Evolutionary conservation across 2,113 vertebrate species (phyloP).

Genomic region (Paracanthobrama guichenoti): DNA sequence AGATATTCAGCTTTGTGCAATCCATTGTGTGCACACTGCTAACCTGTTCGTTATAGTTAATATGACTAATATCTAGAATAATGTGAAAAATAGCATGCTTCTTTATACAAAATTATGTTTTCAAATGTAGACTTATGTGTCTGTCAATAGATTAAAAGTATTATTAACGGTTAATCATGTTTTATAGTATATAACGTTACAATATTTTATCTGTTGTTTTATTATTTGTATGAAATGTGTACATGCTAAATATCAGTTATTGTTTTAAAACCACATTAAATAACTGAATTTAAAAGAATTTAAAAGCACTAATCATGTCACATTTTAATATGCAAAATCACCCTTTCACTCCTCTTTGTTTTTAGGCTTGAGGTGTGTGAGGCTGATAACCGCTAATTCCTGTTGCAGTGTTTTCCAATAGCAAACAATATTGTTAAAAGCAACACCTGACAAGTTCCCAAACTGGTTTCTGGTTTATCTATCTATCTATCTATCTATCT

Average conservation of each 20-base stretch:
- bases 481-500: too few relatives aligned
- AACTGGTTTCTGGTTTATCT: not conserved
- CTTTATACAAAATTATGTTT: too few relatives aligned
- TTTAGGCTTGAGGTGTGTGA: slow-evolving; percentile 8
- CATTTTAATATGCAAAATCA: not conserved
- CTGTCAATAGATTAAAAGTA: too few relatives aligned
- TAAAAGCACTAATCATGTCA: not conserved
- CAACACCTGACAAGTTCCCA: not conserved
- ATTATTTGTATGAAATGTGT: not conserved
- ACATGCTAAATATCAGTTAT: not conserved
- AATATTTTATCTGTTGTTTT: not conserved
- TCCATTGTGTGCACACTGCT: too few relatives aligned
- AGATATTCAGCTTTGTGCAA: too few relatives aligned
- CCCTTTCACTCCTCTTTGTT: not conserved
- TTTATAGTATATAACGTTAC: too few relatives aligned
- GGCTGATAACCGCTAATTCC: not conserved
- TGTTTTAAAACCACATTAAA: not conserved
- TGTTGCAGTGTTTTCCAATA: not conserved
- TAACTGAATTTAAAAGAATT: not conserved
- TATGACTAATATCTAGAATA: too few relatives aligned
- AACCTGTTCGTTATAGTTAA: too few relatives aligned
- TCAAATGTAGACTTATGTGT: too few relatives aligned
- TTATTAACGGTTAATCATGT: too few relatives aligned
- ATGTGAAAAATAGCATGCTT: too few relatives aligned
- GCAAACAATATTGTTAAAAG: not conserved